Base-by-base conservation (phyloP, 2,888 invertebrate species). In the Hypsopygia costalis region DNA sequence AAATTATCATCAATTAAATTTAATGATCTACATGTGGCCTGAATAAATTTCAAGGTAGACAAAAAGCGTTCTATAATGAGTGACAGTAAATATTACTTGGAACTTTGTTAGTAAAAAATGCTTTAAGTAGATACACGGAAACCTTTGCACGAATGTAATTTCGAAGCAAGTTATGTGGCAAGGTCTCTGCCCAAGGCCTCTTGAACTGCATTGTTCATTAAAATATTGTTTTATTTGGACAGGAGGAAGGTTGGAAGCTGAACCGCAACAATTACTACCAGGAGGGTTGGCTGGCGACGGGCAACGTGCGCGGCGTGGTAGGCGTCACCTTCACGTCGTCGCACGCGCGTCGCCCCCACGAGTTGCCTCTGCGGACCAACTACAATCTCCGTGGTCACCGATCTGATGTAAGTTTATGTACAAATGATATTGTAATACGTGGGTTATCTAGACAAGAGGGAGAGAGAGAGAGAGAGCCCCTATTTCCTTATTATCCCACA, bases 241-340 rank as follows among this genome's bases (percentile, higher is more conserved):
- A 97, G 96, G 96, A 97, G 80, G 97, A 97, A 77, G 97, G 97
- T 58, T 98, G 98, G 98, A 97, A 97, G 87, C 86, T 98, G 64
- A 97, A 97, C 85, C 92, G 97, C 61, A 95, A 95, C 68, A 97
- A 97, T 90, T 98, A 98, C 82, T 98, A 98, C 76, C 97, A 98
- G 87, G 98, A 98, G 82, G 98, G 98, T 35, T 98, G 98, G 98
- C 89, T 98, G 69, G 97, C 98, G 47, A 97, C 97, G 33, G 98
- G 98, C 58, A 98, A 98, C 81, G 94, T 96, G 45, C 92, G 97
- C 60, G 97, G 98, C 30, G 94, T 98, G 58, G 97, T 98, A 41
- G 98, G 98, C 41, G 97, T 98, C 38, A 98, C 98, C 43, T 98
- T 97, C 83, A 98, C 98, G 41, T 96, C 98, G 34, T 97, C 97